phyloP scores from a whole-genome alignment of 2,113 vertebrate genomes.

The Tragelaphus imberbis region DNA sequence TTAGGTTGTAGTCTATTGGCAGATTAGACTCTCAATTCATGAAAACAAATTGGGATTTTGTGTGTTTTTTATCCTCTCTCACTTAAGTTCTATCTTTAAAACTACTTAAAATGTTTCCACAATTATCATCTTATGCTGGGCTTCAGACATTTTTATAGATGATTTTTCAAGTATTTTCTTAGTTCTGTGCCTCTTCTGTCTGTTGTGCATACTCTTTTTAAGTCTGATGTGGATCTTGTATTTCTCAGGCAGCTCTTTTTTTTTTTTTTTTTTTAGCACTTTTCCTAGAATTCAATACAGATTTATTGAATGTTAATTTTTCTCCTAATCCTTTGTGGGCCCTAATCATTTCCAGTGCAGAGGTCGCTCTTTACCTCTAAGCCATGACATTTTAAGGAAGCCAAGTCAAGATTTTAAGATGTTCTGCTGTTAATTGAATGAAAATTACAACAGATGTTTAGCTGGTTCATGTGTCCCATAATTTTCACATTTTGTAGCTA shows the following conservation, averaged over 20 bases:
- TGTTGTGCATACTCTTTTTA: background rate
- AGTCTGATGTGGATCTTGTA: background rate
- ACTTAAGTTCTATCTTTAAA: background rate
- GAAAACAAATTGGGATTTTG: background rate
- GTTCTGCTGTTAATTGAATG: slow-evolving; percentile 62
- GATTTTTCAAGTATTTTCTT: background rate
- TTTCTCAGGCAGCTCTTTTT: background rate
- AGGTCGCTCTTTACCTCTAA: slow-evolving; percentile 5
- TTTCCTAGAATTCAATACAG: background rate
- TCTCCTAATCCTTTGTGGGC: slow-evolving; percentile 13
- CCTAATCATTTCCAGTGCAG: slow-evolving; percentile 42
- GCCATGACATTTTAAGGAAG: slow-evolving; percentile 60
- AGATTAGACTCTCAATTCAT: background rate
- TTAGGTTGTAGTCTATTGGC: background rate
- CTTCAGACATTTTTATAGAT: background rate
- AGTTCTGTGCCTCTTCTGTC: background rate
- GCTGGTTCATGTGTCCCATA: slow-evolving; percentile 54
- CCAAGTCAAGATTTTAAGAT: slow-evolving; percentile 48
- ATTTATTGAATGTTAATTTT: background rate
- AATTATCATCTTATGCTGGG: background rate
- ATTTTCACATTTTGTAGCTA: slow-evolving; percentile 55
- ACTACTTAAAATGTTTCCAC: background rate
- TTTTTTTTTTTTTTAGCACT: background rate
- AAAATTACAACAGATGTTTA: slow-evolving; percentile 68
- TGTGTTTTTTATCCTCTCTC: background rate